Evolutionary conservation across 2,797 vertebrate species (phyloP), one percentile per base, ranked within the genome.

Genomic region (Psittacula derbiana): DNA sequence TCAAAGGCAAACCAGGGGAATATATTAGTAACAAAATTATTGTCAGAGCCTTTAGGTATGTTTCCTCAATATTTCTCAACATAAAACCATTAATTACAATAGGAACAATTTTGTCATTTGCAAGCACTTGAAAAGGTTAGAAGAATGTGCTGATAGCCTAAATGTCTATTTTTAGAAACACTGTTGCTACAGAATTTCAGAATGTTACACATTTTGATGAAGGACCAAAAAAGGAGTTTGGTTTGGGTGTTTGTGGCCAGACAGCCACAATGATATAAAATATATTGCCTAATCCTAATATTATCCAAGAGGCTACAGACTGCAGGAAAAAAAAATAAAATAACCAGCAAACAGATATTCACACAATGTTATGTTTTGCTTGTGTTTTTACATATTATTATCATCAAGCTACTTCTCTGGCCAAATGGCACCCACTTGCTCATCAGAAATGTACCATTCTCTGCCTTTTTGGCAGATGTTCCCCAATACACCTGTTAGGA

Each of bases 1-100:
- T 98, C 98, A 98, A 97, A 97, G 92, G 89, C 95, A 98, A 97
- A 98, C 86, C 95, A 96, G 92, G 97, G 96, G 97, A 98, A 98
- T 97, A 97, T 97, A 97, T 97, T 98, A 97, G 95, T 95, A 96
- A 97, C 95, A 97, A 97, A 98, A 97, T 97, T 97, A 97, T 96
- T 93, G 92, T 93, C 96, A 93, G 93, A 95, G 92, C 96, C 96
- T 97, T 95, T 95, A 95, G 97, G 96, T 97, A 78, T 87, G 66
- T 97, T 97, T 96, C 75, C 85, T 53, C 82, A 74, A 91, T 97
- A 96, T 97, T 96, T 81, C 82, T 95, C 89, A 96, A 86, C 82
- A 90, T 53, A 88, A 91, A 71, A 67, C 74, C 94, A 95, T 97
- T 97, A 98, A 97, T 97, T 97, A 97, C 78, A 97, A 94, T 80